A percentile compares a stretch with the other conserved stretches of the same genome.
Conservation (phyloP, 35 echinoderm and acorn worm species). For the Ptychodera flava region DNA sequence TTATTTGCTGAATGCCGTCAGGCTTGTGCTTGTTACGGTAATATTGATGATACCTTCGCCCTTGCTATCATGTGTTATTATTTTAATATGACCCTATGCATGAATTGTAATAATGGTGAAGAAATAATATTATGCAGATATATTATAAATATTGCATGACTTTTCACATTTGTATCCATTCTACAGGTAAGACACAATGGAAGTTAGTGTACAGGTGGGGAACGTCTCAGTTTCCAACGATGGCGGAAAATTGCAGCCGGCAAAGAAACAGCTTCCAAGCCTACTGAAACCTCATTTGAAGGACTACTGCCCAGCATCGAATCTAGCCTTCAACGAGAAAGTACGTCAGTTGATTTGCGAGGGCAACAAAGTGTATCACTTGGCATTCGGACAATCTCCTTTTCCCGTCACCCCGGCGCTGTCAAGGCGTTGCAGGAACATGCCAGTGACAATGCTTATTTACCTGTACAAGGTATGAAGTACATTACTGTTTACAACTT, state of each 20-base stretch:
- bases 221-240: too few species aligned
- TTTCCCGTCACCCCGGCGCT: constrained; percentile 69
- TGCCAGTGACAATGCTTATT: constrained; percentile 72
- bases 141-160: too few species aligned
- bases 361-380: constrained; percentile 68
- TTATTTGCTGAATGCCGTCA: too few species aligned
- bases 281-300: constrained; percentile 35
- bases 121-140: too few species aligned
- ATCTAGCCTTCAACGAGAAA: constrained; percentile 79
- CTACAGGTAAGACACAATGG: too few species aligned
- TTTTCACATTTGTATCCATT: too few species aligned
- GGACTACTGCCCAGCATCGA: constrained; percentile 48
- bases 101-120: too few species aligned
- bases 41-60: too few species aligned
- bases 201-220: too few species aligned
- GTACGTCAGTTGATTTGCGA: constrained; percentile 57
- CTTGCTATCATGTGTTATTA: too few species aligned
- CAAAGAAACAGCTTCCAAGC: not conserved
- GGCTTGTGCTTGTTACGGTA: too few species aligned
- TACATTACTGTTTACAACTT: not conserved
- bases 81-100: too few species aligned
- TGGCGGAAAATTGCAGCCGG: not conserved
- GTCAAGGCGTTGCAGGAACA: constrained; percentile 41
- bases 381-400: constrained; percentile 94
- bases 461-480: constrained; percentile 68